Conservation (phyloP, 2,113 vertebrate genomes). For the Ictalurus furcatus region DNA sequence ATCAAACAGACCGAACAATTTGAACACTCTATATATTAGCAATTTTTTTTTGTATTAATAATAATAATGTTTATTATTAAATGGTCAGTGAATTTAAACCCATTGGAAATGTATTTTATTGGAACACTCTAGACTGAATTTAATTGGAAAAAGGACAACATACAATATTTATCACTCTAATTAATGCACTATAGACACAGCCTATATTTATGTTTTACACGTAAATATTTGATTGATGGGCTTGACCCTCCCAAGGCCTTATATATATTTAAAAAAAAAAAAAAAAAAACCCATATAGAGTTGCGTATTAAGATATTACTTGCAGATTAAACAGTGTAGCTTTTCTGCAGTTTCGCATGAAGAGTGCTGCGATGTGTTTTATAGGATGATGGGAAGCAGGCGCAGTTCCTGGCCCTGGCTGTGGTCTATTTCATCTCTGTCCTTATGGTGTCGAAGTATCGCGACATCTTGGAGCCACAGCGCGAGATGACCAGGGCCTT, state of each 20-base stretch:
- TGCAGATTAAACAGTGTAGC: neutral
- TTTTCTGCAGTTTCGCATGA: neutral
- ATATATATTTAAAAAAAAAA: neutral
- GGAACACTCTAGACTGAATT: neutral
- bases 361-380: constrained; percentile 21
- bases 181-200: neutral
- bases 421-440: constrained; percentile 99
- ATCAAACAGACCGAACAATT: neutral
- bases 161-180: neutral
- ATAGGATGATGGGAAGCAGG: constrained; percentile 98
- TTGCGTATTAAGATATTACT: neutral
- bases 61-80: no score
- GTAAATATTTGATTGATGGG: neutral
- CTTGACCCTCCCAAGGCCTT: neutral
- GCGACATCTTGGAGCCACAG: constrained; percentile 96
- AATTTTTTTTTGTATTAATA: no score
- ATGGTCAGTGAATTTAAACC: neutral
- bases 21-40: neutral
- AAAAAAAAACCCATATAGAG: neutral
- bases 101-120: neutral
- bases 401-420: constrained; percentile 95
- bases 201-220: neutral
- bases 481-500: constrained; percentile 87
- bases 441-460: constrained; percentile 98
- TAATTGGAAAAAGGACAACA: neutral